Evolutionary conservation across 1,140 invertebrate genomes (phyloP), one percentile per base, ranked within the genome.

Genomic region (Telenomus remus): DNA sequence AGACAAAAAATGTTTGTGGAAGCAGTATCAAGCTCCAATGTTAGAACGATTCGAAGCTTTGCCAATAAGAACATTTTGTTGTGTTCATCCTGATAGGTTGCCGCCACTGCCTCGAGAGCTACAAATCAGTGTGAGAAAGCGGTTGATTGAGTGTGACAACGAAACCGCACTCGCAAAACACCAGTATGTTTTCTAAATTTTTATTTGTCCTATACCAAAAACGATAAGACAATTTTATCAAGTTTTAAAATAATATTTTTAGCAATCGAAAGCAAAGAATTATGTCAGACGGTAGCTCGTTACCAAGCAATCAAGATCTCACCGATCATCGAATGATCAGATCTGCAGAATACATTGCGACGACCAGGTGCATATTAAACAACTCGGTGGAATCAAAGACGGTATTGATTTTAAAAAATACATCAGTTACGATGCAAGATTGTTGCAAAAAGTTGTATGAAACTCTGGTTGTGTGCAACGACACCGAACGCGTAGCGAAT

Each of bases 1-100:
- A 6, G 72, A 63, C 19, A 53, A 12, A n/a, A 65, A 76, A 50
- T 70, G 65, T 14, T 5, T 69, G 4, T 76, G 73, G 73, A 76
- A 69, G 37, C 44, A 49, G 33, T 55, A 49, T 13, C 63, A 76
- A 57, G 33, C 12, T n/a, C 48, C 65, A 12, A 33, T 35, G 10
- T 13, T 65, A 0, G 65, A 70, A 35, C 47, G 65, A 13, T 76
- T 64, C 12, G 7, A 56, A 54, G 7, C 73, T 14, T 39, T 64
- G 11, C 66, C 66, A 37, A 51, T 42, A 12, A 54, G 56, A 55
- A 55, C 47, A 27, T 74, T 74, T 66, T 74, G 61, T 43, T 64
- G 60, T 48, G 56, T 74, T 5, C 34, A 65, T 13, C 15, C 42
- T 33, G 12, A 57, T 5, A 57, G 50, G 39, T 51, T 42, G 12